Conservation (phyloP, 2,797 vertebrate genomes). For the Channa striata region DNA sequence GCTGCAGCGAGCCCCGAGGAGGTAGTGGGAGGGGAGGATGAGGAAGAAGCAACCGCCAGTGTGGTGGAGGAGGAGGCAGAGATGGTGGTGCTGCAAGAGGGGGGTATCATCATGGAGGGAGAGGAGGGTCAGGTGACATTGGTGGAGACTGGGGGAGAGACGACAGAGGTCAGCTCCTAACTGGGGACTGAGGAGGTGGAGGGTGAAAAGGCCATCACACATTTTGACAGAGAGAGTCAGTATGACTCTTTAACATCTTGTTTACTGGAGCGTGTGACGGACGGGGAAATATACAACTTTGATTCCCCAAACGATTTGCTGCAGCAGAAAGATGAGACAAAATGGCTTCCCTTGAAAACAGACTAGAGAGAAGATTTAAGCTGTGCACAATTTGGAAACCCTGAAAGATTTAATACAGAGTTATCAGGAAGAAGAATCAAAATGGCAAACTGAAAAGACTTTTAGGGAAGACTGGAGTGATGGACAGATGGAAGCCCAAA, state of each 20-base stretch:
- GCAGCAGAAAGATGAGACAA: not conserved
- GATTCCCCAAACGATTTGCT: not conserved
- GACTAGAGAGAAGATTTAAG: too few species aligned
- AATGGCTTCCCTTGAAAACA: not conserved
- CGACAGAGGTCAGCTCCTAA: slow-evolving; percentile 80
- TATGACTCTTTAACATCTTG: slow-evolving; percentile 21
- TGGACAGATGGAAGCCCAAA: too few species aligned
- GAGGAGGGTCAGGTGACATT: slow-evolving; percentile 84
- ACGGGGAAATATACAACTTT: not conserved
- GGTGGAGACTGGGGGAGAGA: slow-evolving; percentile 75
- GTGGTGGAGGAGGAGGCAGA: slow-evolving; percentile 75
- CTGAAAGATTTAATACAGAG: too few species aligned
- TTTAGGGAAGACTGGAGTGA: too few species aligned
- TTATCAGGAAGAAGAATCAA: too few species aligned
- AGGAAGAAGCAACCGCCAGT: slow-evolving; percentile 58
- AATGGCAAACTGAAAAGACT: too few species aligned
- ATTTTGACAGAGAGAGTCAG: slow-evolving; percentile 17
- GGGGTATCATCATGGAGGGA: slow-evolving; percentile 81
- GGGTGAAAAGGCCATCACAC: not conserved
- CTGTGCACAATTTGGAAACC: not conserved
- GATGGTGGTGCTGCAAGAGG: slow-evolving; percentile 84
- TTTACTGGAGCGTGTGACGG: not conserved
- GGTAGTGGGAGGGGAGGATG: slow-evolving; percentile 75
- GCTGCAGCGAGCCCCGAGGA: slow-evolving; percentile 69
- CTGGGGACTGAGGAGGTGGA: not conserved